Percentiles rank a stretch among this genome's conserved stretches.
Evolutionary conservation across 2,797 vertebrate species (phyloP).

Genomic region (Hemibagrus guttatus): DNA sequence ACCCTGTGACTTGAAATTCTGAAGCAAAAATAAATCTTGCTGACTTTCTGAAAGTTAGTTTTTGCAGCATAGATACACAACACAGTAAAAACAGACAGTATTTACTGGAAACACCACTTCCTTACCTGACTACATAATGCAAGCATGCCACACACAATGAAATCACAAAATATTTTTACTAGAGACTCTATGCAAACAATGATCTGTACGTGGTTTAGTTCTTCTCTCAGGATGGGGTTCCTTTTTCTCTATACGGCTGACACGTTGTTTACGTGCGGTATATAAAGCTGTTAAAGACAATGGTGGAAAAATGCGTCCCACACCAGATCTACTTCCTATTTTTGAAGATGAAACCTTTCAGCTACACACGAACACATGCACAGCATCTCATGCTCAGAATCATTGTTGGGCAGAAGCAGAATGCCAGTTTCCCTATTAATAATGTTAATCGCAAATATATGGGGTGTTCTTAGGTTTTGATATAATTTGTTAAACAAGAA

Average conservation of each 20-base stretch:
- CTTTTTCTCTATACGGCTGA: constrained; percentile 29
- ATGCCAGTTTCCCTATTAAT: not conserved
- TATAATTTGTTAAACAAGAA: not conserved
- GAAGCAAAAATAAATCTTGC: not conserved
- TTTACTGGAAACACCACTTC: constrained; percentile 13
- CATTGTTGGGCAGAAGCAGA: constrained; percentile 1
- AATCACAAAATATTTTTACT: not conserved
- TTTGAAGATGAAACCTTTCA: constrained; percentile 15
- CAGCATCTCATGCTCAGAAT: not conserved
- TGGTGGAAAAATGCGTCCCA: not conserved
- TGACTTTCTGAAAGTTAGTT: not conserved
- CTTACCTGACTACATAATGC: not conserved
- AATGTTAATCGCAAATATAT: not conserved
- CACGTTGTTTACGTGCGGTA: not conserved
- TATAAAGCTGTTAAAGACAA: constrained; percentile 1
- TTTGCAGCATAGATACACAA: not conserved
- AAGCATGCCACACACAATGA: not conserved
- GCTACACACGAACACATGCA: not conserved
- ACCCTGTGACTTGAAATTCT: not conserved
- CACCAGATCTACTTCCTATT: constrained; percentile 37
- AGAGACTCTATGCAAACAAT: not conserved
- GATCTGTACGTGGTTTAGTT: not conserved
- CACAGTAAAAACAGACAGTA: not conserved
- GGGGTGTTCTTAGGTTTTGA: not conserved
- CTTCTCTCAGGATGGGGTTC: constrained; percentile 45